Percentiles rank a stretch among this genome's conserved stretches.
Conservation (phyloP, 1,140 invertebrate genomes). For the Araneus ventricosus region DNA sequence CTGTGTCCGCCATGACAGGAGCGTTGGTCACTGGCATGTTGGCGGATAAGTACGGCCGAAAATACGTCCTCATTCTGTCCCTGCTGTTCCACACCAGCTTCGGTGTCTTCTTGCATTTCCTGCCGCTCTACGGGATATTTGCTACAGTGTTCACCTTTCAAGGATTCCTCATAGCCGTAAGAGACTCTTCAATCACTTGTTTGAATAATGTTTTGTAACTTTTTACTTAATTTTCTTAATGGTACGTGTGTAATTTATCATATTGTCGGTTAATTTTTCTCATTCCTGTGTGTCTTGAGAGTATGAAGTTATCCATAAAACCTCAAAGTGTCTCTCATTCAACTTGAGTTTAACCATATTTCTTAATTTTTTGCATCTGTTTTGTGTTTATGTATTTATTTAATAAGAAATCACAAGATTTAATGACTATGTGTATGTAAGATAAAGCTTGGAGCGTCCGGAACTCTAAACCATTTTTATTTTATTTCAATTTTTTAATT, state of each 20-base stretch:
- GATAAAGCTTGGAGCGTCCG: too few species aligned
- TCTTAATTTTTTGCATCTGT: too few species aligned
- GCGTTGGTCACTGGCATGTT: constrained; percentile 82
- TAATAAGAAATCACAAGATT: too few species aligned
- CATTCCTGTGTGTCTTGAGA: not conserved
- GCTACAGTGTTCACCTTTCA: constrained; percentile 80
- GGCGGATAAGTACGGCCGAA: constrained; percentile 82
- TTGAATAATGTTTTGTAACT: not conserved
- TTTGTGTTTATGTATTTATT: too few species aligned
- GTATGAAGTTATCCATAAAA: not conserved
- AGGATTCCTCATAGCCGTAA: constrained; percentile 82
- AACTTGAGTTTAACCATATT: too few species aligned
- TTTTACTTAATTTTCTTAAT: too few species aligned
- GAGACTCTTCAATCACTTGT: not conserved
- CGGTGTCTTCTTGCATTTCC: constrained; percentile 81
- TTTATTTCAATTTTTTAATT: too few species aligned
- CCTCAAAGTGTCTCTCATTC: too few species aligned
- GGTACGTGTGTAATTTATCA: not conserved
- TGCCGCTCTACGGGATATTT: constrained; percentile 80
- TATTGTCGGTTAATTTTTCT: not conserved
- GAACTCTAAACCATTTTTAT: too few species aligned
- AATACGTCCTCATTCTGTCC: constrained; percentile 81
- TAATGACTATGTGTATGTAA: too few species aligned
- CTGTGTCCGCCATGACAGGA: constrained; percentile 82
- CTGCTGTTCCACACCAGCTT: constrained; percentile 82